Base-by-base conservation (phyloP, 2,797 vertebrate genomes). In the Denticeps clupeoides region DNA sequence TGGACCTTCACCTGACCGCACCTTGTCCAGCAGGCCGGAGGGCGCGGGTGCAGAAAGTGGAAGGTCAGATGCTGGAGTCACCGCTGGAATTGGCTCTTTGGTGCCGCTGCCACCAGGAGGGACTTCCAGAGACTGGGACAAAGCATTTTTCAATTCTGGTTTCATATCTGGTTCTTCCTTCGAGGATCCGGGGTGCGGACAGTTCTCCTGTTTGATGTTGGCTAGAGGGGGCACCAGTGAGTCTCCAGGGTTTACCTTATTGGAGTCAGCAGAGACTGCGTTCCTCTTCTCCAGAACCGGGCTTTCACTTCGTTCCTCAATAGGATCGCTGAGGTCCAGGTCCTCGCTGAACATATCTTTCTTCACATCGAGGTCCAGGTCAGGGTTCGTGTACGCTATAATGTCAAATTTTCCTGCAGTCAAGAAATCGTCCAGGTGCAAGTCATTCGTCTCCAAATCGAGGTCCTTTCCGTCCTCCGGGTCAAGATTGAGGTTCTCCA, bases 261-360 rank as follows among this genome's bases (percentile, higher is more conserved):
- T 45, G 46, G 70, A 61, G 4, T 56, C 22, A 40, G 21, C 52
- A 24, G 65, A 49, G 58, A 25, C 63, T 1, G 67, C 7, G 24
- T 47, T 72, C 63, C 71, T 82, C 58, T 73, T 75, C 46, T 72
- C 69, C 2, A 55, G 52, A 22, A 92, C 90, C 45, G 77, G 58
- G 10, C 71, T 53, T 43, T 85, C 86, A 41, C 73, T 60, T 23
- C 82, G 84, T 31, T 97, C 93, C 62, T 97, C 94, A 49, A 97
- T 90, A 1, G 90, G 87, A 60, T 93, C 94, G 56, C 51, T 87
- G 11, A 99, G 91, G 63, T 98, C 95, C 45, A 99, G 68, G 21
- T 97, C 94, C 64, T 96, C 93, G 41, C 85, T 97, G 62, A 97
- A 96, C 89, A 95, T 81, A 65, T 91, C 87, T 69, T 94, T 96